phyloP scores from a whole-genome alignment of 2,113 vertebrate genomes.

The Clarias magur region DNA sequence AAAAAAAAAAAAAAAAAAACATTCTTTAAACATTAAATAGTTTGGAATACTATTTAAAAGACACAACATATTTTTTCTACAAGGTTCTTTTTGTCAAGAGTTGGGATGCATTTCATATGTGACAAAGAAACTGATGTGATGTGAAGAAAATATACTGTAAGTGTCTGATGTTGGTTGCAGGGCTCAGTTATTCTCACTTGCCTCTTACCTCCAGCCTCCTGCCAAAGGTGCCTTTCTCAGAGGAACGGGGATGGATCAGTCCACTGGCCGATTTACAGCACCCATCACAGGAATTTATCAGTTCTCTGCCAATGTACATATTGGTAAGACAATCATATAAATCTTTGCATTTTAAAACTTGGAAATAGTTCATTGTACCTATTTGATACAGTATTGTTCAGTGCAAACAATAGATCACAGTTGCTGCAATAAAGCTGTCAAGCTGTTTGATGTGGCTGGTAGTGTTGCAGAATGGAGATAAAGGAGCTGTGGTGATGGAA shows the following conservation, averaged over 20 bases:
- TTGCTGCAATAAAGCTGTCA: conserved; percentile 7
- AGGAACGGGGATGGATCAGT: conserved; percentile 84
- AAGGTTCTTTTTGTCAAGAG: neutral
- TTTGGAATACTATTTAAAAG: conserved; percentile 26
- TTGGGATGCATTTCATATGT: neutral
- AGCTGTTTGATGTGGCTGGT: neutral
- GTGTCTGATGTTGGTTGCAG: neutral
- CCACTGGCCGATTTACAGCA: conserved; percentile 88
- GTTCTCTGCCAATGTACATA: conserved; percentile 88
- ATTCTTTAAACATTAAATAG: conserved; percentile 28
- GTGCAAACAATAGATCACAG: neutral
- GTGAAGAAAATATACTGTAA: neutral
- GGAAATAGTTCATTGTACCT: conserved; percentile 12
- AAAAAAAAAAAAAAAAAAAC: neutral
- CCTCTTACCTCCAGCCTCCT: conserved; percentile 75
- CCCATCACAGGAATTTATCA: conserved; percentile 90
- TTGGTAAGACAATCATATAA: conserved; percentile 48
- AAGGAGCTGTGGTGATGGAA: neutral
- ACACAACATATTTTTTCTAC: neutral
- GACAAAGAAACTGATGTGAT: conserved; percentile 8
- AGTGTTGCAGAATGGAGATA: neutral
- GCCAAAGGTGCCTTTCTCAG: conserved; percentile 90
- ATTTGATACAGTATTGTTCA: neutral
- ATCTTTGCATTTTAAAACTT: conserved; percentile 14
- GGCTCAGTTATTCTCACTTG: conserved; percentile 40